These are phyloP conservation scores for Rana temporaria DNA, from an alignment of 2,113 vertebrate species.

Conservation along the genomic window DNA sequence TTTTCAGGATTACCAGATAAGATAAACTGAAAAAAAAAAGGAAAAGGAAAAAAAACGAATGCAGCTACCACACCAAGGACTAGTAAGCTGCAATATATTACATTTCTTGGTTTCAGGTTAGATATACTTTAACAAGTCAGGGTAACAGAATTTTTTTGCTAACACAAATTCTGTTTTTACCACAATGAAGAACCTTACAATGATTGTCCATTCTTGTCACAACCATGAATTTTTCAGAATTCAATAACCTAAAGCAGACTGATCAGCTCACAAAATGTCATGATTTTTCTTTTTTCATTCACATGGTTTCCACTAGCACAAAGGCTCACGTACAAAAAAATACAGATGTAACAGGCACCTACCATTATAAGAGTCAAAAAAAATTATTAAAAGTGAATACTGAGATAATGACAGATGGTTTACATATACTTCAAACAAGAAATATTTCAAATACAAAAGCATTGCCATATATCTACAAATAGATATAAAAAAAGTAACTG, in stretches of 20 bases:
- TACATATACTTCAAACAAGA: constrained; percentile 4
- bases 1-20: no score
- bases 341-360: constrained; percentile 10
- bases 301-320: constrained; percentile 1
- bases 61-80: no score
- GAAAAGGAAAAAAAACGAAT: no score
- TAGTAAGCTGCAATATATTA: no score
- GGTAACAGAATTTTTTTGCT: no score
- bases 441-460: constrained; percentile 34
- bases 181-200: neutral
- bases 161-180: no score
- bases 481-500: constrained; percentile 47
- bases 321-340: neutral
- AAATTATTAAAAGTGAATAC: constrained; percentile 38
- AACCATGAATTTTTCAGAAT: neutral
- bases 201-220: neutral
- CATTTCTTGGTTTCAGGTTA: no score
- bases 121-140: no score
- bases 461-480: constrained; percentile 37
- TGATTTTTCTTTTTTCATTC: constrained; percentile 3
- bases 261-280: constrained; percentile 1
- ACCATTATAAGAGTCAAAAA: constrained; percentile 14
- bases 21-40: no score
- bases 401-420: constrained; percentile 36
- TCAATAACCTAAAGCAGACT: constrained; percentile 6